Base-by-base conservation (phyloP, 2,888 invertebrate species). In the Microctonus aethiopoides region DNA sequence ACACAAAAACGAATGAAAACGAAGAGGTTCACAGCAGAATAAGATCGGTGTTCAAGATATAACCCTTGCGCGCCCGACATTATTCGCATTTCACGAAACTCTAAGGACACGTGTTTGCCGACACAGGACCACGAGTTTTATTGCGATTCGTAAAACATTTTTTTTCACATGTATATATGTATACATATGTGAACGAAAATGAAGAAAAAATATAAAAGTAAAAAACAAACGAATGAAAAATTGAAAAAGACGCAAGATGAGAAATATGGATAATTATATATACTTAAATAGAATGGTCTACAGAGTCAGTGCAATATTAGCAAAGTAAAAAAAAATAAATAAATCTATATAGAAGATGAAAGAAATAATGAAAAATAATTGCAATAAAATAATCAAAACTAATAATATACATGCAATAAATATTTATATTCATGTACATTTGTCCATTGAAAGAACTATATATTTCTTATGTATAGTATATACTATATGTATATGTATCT, bases 81-180 rank as follows among this genome's bases (percentile, higher is more conserved):
- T 83, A 83, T 81, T 83, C 78, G 83, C 80, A 82, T 84, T 84
- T 82, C 78, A 77, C 74, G 75, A 75, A 77, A 80, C 76, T 73
- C 75, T 77, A 77, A 77, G 78, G 81, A 84, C 84, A 84, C 84
- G 83, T 83, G 84, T 83, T 80, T 39, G 79, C 79, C 78, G 80
- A 80, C 81, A 81, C 80, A 76, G 73, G 73, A 72, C 72, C 69
- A 56, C 72, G 70, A 72, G 77, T 84, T 83, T 83, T 83, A 80
- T 84, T 83, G 77, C 81, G 75, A 84, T 82, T 80, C 79, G 77
- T 78, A 75, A 80, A 80, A 84, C 67, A 68, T 83, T 82, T 82
- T 79, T 63, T 24, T n/a, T n/a, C n/a, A n/a, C n/a, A n/a, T n/a
- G n/a, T n/a, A n/a, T n/a, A n/a, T n/a, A n/a, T n/a, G 24, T 63